These are phyloP conservation scores for Thaumetopoea pityocampa DNA, from an alignment of 1,140 invertebrate species.

Conservation along the genomic window DNA sequence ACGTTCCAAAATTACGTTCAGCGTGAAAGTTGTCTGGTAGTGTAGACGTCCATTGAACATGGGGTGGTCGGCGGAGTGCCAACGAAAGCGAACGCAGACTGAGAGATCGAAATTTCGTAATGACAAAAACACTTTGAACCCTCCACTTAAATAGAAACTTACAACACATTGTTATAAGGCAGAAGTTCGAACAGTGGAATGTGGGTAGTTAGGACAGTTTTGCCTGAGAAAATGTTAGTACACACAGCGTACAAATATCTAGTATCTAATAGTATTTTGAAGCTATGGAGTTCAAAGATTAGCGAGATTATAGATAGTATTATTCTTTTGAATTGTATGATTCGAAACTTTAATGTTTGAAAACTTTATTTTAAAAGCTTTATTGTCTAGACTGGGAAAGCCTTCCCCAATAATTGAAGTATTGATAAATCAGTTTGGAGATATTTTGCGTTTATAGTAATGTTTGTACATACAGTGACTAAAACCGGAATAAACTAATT, in stretches of 20 bases:
- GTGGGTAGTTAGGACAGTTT: not conserved
- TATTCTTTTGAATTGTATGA: constrained; percentile 12
- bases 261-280: constrained; percentile 42
- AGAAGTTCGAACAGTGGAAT: constrained; percentile 1
- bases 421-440: no score
- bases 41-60: constrained; percentile 66
- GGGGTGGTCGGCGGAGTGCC: constrained; percentile 43
- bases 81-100: constrained; percentile 62
- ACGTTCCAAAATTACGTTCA: constrained; percentile 47
- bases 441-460: no score
- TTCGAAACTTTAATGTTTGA: constrained; percentile 1
- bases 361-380: no score
- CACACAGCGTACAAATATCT: constrained; percentile 23
- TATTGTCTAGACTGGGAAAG: no score
- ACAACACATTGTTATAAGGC: constrained; percentile 6
- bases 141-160: constrained; percentile 18
- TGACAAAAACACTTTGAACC: constrained; percentile 7
- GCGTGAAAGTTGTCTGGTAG: constrained; percentile 59
- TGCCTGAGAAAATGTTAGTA: constrained; percentile 11
- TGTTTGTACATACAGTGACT: no score
- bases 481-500: no score
- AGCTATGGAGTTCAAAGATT: constrained; percentile 38
- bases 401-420: no score
- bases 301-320: constrained; percentile 34
- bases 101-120: constrained; percentile 21